Percentiles rank a stretch among this genome's conserved stretches.
phyloP scores from a whole-genome alignment of 2,888 invertebrate species.

The Ephialtes manifestator region DNA sequence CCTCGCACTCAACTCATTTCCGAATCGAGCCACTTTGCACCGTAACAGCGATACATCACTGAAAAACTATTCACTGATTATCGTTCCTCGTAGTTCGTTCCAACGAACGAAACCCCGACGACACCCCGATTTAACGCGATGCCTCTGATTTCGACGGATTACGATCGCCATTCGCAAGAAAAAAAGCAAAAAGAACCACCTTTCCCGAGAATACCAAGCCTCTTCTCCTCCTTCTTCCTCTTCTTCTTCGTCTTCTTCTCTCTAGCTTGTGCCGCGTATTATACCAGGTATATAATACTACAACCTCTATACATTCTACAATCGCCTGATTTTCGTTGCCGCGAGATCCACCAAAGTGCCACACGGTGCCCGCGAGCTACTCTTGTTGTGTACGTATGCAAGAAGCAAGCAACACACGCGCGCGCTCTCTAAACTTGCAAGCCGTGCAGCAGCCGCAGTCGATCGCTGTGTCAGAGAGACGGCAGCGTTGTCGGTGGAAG shows the following conservation, averaged over 20 bases:
- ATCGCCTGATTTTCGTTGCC: constrained; percentile 46
- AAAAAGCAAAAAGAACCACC: neutral
- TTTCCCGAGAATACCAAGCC: neutral
- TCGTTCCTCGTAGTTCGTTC: constrained; percentile 8
- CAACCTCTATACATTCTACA: constrained; percentile 17
- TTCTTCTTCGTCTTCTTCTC: neutral
- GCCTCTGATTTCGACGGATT: constrained; percentile 52
- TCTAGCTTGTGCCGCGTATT: constrained; percentile 11
- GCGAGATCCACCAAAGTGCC: constrained; percentile 42
- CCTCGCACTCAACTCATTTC: constrained; percentile 44
- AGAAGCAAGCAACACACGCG: constrained; percentile 48
- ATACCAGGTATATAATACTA: neutral
- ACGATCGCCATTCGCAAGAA: constrained; percentile 36
- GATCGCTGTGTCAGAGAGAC: constrained; percentile 5
- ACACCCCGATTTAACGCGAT: constrained; percentile 29
- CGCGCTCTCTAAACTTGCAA: constrained; percentile 35
- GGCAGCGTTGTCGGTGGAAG: constrained; percentile 18
- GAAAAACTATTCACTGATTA: constrained; percentile 58
- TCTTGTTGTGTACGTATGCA: constrained; percentile 22
- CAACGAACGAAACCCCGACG: constrained; percentile 25
- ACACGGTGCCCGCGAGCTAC: constrained; percentile 11
- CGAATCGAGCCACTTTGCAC: constrained; percentile 45
- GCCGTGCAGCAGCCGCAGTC: constrained; percentile 27
- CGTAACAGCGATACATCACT: constrained; percentile 45
- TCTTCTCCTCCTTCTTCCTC: neutral